Percentiles rank a stretch among this genome's conserved stretches.
Conservation (phyloP, 2,888 invertebrate genomes). For the Macrosiphum euphorbiae region DNA sequence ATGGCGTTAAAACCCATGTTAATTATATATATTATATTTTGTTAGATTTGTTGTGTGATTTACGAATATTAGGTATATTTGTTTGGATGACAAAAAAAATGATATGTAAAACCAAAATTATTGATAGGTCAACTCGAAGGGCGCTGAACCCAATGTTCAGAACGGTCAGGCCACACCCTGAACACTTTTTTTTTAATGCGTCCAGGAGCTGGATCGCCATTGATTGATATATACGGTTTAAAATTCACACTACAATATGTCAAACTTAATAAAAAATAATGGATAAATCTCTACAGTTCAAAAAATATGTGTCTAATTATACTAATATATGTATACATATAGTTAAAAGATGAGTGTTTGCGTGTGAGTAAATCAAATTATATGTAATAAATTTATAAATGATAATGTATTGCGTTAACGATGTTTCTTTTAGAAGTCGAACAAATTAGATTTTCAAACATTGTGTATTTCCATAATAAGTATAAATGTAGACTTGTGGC, state of each 20-base stretch:
- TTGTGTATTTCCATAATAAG: not conserved
- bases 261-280: not conserved
- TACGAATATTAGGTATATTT: not conserved
- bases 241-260: not conserved
- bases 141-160: not conserved
- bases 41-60: not conserved
- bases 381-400: not conserved
- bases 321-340: not conserved
- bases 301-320: not conserved
- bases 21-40: not conserved
- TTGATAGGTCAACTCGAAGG: not conserved
- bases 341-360: not conserved
- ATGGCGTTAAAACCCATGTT: not conserved
- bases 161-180: not conserved
- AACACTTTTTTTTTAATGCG: not conserved
- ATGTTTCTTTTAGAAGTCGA: not conserved
- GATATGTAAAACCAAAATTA: not conserved
- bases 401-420: not conserved
- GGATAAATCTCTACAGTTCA: not conserved
- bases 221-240: not conserved
- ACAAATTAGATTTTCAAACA: not conserved
- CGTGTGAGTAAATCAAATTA: not conserved
- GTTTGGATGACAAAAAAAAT: not conserved
- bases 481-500: not conserved
- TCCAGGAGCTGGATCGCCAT: not conserved